Conservation (phyloP, 2,113 vertebrate species). For the Grammomys surdaster region DNA sequence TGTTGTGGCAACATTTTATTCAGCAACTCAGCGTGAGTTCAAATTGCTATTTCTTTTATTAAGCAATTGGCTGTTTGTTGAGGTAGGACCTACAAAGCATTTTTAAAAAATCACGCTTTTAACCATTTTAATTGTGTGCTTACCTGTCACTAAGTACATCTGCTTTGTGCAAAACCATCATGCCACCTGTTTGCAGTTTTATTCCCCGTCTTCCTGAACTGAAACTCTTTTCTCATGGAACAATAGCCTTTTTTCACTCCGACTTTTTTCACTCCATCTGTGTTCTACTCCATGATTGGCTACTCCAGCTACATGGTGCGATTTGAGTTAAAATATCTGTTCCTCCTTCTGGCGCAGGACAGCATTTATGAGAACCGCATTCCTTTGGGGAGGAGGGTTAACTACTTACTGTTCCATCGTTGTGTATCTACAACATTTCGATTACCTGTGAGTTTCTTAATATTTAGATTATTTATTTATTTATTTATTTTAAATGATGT, state of each 20-base stretch:
- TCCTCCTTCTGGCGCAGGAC: background rate
- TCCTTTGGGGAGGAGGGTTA: background rate
- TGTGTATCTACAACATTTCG: background rate
- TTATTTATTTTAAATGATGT: background rate
- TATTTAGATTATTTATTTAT: background rate
- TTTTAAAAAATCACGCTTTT: slow-evolving; percentile 4
- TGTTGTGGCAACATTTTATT: background rate
- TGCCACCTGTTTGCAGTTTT: background rate
- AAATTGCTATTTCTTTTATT: background rate
- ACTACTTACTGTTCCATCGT: background rate
- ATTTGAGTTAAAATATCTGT: background rate
- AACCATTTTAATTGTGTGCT: background rate
- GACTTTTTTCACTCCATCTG: background rate
- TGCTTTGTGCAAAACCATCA: background rate
- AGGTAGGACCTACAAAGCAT: background rate
- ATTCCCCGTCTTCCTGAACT: background rate
- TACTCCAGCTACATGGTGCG: background rate
- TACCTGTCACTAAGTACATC: background rate
- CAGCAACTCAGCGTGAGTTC: background rate
- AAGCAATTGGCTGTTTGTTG: background rate
- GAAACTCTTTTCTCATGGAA: background rate
- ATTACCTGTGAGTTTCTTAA: background rate
- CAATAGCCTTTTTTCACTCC: background rate
- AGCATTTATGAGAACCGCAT: background rate
- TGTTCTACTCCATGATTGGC: background rate